Conservation (phyloP, 2,113 vertebrate species). For the Clinocottus analis region DNA sequence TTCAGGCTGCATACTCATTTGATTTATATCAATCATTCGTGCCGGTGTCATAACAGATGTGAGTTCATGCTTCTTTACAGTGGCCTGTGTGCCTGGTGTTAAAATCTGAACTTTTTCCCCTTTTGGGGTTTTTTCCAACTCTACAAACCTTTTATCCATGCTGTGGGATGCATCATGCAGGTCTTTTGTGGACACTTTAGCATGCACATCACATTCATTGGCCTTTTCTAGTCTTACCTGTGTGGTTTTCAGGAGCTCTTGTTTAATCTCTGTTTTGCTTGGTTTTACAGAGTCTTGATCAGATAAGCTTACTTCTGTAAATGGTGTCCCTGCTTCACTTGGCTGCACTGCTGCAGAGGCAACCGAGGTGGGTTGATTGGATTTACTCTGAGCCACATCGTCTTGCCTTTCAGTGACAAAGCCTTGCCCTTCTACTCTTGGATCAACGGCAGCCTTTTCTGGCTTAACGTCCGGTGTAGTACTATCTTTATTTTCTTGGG, state of each 20-base stretch:
- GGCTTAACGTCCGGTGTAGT: background rate
- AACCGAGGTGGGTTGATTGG: background rate
- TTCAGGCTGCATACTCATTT: background rate
- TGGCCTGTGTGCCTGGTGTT: background rate
- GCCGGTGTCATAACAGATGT: background rate
- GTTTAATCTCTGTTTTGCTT: background rate
- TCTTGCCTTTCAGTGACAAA: background rate
- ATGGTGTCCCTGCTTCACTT: background rate
- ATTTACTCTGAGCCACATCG: background rate
- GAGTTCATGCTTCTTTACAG: slow-evolving; percentile 5
- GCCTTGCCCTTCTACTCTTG: background rate
- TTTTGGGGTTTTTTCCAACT: background rate
- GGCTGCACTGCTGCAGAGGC: no score
- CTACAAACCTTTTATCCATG: background rate
- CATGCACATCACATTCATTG: background rate
- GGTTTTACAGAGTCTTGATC: slow-evolving; percentile 3
- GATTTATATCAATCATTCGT: background rate
- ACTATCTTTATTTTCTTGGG: background rate
- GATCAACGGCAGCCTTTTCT: background rate
- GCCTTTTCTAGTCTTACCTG: background rate
- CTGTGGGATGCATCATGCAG: background rate
- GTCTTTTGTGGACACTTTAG: background rate
- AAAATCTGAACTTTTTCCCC: background rate
- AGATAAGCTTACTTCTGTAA: background rate
- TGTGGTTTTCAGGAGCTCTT: slow-evolving; percentile 1